These are phyloP conservation scores for Felis chaus DNA, from an alignment of 2,113 vertebrate genomes.

Conservation along the genomic window DNA sequence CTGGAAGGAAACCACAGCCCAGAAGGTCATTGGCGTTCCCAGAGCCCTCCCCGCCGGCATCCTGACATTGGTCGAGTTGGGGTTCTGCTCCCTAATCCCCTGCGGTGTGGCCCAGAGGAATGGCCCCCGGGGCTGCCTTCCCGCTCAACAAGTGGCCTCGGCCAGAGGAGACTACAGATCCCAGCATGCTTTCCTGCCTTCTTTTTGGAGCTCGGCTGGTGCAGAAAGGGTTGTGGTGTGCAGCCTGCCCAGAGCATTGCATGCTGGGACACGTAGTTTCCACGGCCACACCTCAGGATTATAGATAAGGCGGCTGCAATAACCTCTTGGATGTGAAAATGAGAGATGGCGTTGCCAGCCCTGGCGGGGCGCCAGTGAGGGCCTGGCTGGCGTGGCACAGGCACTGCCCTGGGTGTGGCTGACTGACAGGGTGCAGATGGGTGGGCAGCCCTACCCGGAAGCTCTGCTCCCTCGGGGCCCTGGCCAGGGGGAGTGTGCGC, in stretches of 20 bases:
- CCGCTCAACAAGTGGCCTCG: background rate
- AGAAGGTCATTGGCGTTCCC: conserved; percentile 67
- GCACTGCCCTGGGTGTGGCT: conserved; percentile 23
- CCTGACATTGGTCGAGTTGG: background rate
- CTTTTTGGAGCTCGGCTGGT: conserved; percentile 34
- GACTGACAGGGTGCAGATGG: conserved; percentile 52
- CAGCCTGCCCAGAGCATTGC: conserved; percentile 73
- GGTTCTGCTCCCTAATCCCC: background rate
- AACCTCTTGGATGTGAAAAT: conserved; percentile 65
- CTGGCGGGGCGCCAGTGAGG: conserved; percentile 64
- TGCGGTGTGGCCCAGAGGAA: background rate
- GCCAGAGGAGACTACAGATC: conserved; percentile 62
- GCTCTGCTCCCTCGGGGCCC: background rate
- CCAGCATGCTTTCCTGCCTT: conserved; percentile 64
- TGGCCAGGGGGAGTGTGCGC: background rate
- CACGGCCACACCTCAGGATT: conserved; percentile 53
- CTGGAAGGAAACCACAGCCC: conserved; percentile 85
- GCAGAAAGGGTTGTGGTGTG: background rate
- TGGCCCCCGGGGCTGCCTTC: conserved; percentile 51
- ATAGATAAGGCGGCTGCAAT: conserved; percentile 60
- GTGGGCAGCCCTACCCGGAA: conserved; percentile 48
- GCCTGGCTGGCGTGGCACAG: background rate
- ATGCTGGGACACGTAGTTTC: conserved; percentile 77
- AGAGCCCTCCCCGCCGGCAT: background rate
- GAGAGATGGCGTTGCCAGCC: conserved; percentile 60